phyloP scores from a whole-genome alignment of 2,888 invertebrate genomes.

The Eubasilissa splendida region DNA sequence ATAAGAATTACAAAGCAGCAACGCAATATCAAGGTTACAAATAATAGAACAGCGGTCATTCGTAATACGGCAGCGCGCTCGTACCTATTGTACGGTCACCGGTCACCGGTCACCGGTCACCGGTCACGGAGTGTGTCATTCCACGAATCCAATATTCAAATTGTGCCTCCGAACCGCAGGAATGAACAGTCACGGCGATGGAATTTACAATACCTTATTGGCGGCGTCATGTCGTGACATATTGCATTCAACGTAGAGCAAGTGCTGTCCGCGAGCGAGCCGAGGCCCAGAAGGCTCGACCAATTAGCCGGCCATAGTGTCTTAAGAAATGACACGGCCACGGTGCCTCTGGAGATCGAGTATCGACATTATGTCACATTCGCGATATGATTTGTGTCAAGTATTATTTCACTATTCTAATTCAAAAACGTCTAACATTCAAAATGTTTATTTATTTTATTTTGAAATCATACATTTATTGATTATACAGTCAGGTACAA shows the following conservation, averaged over 20 bases:
- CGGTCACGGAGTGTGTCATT: conserved; percentile 9
- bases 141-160: conserved; percentile 17
- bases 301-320: neutral
- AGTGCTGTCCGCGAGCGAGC: neutral
- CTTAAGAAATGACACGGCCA: neutral
- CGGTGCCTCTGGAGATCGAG: too few species aligned
- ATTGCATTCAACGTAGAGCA: neutral
- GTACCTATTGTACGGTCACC: neutral
- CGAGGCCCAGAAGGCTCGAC: neutral
- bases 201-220: conserved; percentile 3
- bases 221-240: conserved; percentile 11
- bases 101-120: neutral
- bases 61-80: conserved; percentile 16
- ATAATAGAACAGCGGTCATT: neutral
- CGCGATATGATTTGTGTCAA: too few species aligned
- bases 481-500: too few species aligned
- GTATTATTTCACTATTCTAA: too few species aligned
- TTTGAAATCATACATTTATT: too few species aligned
- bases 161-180: conserved; percentile 19
- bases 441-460: too few species aligned
- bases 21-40: conserved; percentile 22
- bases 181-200: neutral
- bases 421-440: too few species aligned
- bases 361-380: too few species aligned
- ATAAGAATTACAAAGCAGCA: neutral